Base-by-base conservation (phyloP, 2,113 vertebrate genomes). In the Rhombomys opimus region DNA sequence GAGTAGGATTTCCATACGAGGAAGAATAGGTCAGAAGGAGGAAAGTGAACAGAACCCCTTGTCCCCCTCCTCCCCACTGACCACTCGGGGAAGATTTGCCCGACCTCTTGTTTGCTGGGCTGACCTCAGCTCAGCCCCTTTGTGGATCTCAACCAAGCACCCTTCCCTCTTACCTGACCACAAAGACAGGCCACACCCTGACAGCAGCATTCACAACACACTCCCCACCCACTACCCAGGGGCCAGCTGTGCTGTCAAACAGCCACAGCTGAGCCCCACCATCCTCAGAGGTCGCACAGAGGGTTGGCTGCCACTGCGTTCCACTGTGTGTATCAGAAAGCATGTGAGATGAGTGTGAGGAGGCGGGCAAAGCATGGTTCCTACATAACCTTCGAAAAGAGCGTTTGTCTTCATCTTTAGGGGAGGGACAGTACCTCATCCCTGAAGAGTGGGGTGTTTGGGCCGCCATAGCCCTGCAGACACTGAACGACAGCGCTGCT, bases 211-310 rank as follows among this genome's bases (percentile, higher is more conserved):
- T 72, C 8, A 57, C 52, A 77, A 61, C 22, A 0, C 35, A 22
- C 5, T n/a, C 52, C 54, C 46, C 61, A 27, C 30, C n/a, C 5
- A 1, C 1, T 0, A 41, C 27, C 82, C 30, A 7, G 20, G 52
- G 30, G 15, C 70, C 52, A 50, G 18, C n/a, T 6, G 8, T 5
- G 23, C 54, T 35, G 54, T 77, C 90, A n/a, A 4, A 11, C 8
- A 7, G 32, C 23, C 72, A 1, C 12, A 61, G 32, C 61, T 9
- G 30, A 61, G 67, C 14, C 25, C 65, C 7, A 0, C 3, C 2
- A 2, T 85, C 72, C 72, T 91, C 77, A 8, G 4, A 82, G 46
- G 50, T 1, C 5, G 41, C 0, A 0, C 0, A 1, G 3, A 0
- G 10, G 25, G 70, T 46, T 0, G 4, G 10, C 15, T 22, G 57